A percentile compares a stretch with the other conserved stretches of the same genome.
These are phyloP conservation scores for Aix galericulata DNA, from an alignment of 2,113 vertebrate genomes.

Conservation along the genomic window DNA sequence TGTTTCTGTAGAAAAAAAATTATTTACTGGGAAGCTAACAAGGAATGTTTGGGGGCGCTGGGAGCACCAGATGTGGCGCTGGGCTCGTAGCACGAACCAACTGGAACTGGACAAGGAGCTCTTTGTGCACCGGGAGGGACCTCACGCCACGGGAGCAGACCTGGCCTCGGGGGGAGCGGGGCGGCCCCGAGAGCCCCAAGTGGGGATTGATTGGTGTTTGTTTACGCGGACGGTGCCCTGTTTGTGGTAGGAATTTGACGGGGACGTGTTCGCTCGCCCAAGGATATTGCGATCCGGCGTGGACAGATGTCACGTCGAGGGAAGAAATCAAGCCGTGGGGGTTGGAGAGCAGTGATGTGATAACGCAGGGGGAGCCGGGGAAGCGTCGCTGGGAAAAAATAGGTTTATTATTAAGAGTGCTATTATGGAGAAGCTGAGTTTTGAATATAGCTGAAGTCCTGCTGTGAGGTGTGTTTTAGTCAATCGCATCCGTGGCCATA, in stretches of 20 bases:
- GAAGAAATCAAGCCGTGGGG: neutral
- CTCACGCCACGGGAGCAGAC: neutral
- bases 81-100: neutral
- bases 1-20: constrained; percentile 33
- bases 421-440: neutral
- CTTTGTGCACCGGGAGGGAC: constrained; percentile 26
- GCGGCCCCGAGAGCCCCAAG: neutral
- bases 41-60: neutral
- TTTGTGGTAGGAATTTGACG: neutral
- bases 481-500: neutral
- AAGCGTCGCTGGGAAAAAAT: neutral
- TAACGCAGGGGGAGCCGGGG: neutral
- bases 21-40: constrained; percentile 34
- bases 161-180: neutral
- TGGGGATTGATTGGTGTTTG: accelerated
- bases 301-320: neutral
- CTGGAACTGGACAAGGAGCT: neutral
- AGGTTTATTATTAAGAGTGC: neutral
- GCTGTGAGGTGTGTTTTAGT: neutral
- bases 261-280: neutral
- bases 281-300: neutral
- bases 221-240: accelerated
- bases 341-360: neutral
- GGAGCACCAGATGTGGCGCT: neutral
- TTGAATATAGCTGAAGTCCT: neutral